Base-by-base conservation (phyloP, 2,888 invertebrate species). In the Platypus cylindrus region DNA sequence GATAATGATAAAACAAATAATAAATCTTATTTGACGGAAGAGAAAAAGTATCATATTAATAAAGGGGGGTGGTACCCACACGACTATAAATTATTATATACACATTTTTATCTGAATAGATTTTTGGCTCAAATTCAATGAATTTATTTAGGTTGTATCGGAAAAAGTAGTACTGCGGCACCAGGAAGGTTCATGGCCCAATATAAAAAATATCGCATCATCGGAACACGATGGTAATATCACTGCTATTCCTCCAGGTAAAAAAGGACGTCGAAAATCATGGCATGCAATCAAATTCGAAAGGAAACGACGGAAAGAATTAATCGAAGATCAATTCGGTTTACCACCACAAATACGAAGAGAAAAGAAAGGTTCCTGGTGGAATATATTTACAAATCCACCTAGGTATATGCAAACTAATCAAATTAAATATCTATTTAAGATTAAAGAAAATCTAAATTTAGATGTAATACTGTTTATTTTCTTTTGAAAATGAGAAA, bases 341-440 rank as follows among this genome's bases (percentile, higher is more conserved):
- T 34, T 38, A 4, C 46, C 32, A 2, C 50, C 56, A 2, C 51
- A 51, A 3, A 71, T 67, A 53, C 64, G 66, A 23, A 64, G 77
- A 17, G 75, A 82, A 59, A 84, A 84, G 58, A 67, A 84, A 42
- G 77, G 78, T 23, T 85, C 84, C 23, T 87, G 86, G 86, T 87
- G 86, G 86, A 85, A 84, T 59, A 82, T 85, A 44, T 84, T 86
- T 57, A 78, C 80, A 28, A 78, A 81, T 31, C 84, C 86, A 50
- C 77, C 75, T 53, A 71, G 73, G 68, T 67, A 40, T 30, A 17
- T 24, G 3, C 26, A n/a, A n/a, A n/a, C n/a, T n/a, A n/a, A n/a
- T n/a, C n/a, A n/a, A n/a, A n/a, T n/a, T n/a, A n/a, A n/a, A n/a
- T n/a, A n/a, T n/a, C n/a, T n/a, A n/a, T n/a, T n/a, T n/a, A n/a